phyloP scores from a whole-genome alignment of 2,113 vertebrate species.

The Poecile atricapillus region DNA sequence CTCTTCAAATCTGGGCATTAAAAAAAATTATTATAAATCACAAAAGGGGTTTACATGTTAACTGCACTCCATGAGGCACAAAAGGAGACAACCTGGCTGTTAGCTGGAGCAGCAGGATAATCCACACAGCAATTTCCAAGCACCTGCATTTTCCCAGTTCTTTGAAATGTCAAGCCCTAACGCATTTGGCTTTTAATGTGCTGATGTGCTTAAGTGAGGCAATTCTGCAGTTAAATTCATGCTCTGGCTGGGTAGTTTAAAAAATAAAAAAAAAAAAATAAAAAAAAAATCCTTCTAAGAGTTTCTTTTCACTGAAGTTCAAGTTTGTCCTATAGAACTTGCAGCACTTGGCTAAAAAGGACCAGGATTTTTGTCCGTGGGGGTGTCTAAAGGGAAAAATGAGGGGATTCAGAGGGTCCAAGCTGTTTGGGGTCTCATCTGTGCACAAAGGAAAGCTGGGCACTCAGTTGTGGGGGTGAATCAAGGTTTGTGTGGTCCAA shows the following conservation, averaged over 20 bases:
- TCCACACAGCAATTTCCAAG: background rate
- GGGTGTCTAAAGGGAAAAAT: background rate
- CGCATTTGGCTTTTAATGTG: constrained; percentile 13
- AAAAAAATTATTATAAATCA: background rate
- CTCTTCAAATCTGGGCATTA: background rate
- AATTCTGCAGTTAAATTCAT: background rate
- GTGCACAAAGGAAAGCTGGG: background rate
- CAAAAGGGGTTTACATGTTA: background rate
- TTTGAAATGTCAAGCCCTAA: constrained; percentile 13
- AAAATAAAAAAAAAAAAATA: background rate
- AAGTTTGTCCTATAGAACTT: background rate
- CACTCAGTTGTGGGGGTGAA: background rate
- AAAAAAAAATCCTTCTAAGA: background rate
- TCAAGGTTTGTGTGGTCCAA: background rate
- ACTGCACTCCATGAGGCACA: background rate
- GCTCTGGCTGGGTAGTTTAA: background rate
- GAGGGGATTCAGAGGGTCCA: background rate
- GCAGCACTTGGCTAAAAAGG: background rate
- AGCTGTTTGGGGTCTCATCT: background rate
- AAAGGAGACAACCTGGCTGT: background rate
- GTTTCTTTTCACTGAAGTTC: background rate
- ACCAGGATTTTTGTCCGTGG: background rate
- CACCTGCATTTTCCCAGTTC: background rate
- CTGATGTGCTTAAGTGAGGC: constrained; percentile 2
- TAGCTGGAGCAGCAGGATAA: background rate